Conservation (phyloP, 2,797 vertebrate genomes). For the Gobionotothen gibberifrons region DNA sequence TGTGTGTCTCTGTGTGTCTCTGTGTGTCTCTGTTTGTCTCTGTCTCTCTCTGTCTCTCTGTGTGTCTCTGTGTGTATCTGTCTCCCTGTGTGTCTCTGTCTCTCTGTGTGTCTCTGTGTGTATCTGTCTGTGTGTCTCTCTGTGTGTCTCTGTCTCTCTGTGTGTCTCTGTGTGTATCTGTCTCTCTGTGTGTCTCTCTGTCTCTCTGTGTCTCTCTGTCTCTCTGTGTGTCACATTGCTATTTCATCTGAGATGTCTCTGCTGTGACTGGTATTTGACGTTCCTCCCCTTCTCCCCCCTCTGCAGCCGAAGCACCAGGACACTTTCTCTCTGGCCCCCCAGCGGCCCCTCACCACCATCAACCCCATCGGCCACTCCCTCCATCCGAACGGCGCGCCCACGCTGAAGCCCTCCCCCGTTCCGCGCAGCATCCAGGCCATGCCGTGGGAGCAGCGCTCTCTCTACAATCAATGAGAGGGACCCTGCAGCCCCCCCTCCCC, state of each 20-base stretch:
- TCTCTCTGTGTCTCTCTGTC: no score
- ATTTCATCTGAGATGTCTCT: not conserved
- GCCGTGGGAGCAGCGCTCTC: constrained; percentile 83
- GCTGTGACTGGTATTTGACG: not conserved
- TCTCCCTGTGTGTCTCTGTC: no score
- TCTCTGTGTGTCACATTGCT: not conserved
- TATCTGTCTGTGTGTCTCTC: no score
- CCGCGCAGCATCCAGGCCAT: constrained; percentile 81
- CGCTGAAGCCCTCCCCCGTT: constrained; percentile 81
- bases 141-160: no score
- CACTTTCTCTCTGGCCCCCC: constrained; percentile 79
- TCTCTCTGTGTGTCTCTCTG: no score
- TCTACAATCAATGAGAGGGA: constrained; percentile 81
- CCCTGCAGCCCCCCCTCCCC: not conserved
- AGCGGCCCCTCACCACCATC: constrained; percentile 80
- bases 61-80: no score
- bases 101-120: no score
- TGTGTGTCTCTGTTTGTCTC: no score
- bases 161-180: no score
- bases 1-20: no score
- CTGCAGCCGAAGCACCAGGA: constrained; percentile 79
- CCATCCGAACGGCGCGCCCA: constrained; percentile 78
- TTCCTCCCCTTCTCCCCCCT: not conserved
- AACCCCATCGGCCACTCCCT: constrained; percentile 81
- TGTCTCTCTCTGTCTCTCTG: no score